Evolutionary conservation across 2,113 vertebrate genomes (phyloP), one percentile per base, ranked within the genome.

Genomic region (Eulacestoma nigropectus): DNA sequence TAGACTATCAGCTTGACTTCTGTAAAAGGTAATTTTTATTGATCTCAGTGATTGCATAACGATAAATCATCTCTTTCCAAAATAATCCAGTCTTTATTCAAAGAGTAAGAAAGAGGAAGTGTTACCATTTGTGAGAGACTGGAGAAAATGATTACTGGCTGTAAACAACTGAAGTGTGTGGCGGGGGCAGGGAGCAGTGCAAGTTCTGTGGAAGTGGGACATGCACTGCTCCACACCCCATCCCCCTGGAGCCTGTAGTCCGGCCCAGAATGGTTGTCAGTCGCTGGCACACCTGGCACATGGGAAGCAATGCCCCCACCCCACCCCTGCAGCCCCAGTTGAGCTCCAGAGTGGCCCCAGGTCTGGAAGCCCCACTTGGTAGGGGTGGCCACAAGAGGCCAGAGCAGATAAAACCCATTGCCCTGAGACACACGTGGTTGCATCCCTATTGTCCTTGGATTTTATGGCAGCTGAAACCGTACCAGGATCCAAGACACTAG

Each of bases 11-110:
- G 41, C 15, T 72, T 79, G 53, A 91, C 39, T 90, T 90, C 53
- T 69, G 46, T 53, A 91, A 60, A 90, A 80, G 5, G 29, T 69
- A 89, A 52, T 81, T 81, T 89, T 75, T 84, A 89, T 84, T 87
- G 56, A 95, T 94, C n/a, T 79, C 23, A 33, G 74, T 69, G 65
- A 79, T 8, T 89, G 49, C 44, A 72, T 69, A 65, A 37, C 0
- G 0, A 37, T 79, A 84, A 89, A 82, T 53, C 14, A 57, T 22
- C 23, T 50, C 21, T 94, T 87, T 56, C 19, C 57, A 90, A 84
- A 83, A 15, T 20, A 9, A 77, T 41, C 4, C 35, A 53, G 11
- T 39, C 7, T 42, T 92, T 68, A 79, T 25, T 84, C 59, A 72
- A 65, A 52, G 22, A 68, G 16, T 53, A 33, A 73, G 46, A 83